Evolutionary conservation across 2,888 invertebrate genomes (phyloP), one percentile per base, ranked within the genome.

Genomic region (Polyommatus iphigenia): DNA sequence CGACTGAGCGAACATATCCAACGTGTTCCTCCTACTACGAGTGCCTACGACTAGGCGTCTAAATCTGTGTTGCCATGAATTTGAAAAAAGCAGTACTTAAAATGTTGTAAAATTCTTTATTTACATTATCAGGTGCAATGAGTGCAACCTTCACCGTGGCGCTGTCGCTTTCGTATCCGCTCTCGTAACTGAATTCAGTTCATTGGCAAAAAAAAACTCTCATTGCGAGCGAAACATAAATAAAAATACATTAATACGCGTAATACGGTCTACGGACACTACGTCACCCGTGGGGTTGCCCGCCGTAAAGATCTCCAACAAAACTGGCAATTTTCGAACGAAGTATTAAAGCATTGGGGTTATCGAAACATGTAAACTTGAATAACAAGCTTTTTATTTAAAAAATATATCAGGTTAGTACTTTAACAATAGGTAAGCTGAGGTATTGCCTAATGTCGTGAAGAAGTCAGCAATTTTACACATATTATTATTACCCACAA

Each of bases 221-320:
- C 79, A 80, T 79, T 80, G 80, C 78, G 57, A 77, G 77, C 79
- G 78, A 79, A 73, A 77, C 80, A 82, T 82, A 82, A 82, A 82
- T 79, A 81, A 81, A 82, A 81, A 80, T 80, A 81, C 79, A 82
- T 82, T 81, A 82, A 82, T 79, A 82, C 78, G 76, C 78, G 81
- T 82, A 82, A 80, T 82, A 81, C 81, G 80, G 79, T 75, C 75
- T 75, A 75, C 75, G 75, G 46, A 29, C 71, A 76, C 79, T 78
- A 79, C 79, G 79, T 79, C 79, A 78, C 79, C 77, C 77, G 72
- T 7, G 54, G 75, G 46, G 75, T 18, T 75, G 54, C 75, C 75
- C 15, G 20, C 29, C 24, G 4, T 18, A 13, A 54, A 15, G 24
- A 7, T 2, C 18, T 75, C 15, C 46, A 67, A 67, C 32, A 32